Conservation (phyloP, 2,113 vertebrate species). For the Symphodus melops region DNA sequence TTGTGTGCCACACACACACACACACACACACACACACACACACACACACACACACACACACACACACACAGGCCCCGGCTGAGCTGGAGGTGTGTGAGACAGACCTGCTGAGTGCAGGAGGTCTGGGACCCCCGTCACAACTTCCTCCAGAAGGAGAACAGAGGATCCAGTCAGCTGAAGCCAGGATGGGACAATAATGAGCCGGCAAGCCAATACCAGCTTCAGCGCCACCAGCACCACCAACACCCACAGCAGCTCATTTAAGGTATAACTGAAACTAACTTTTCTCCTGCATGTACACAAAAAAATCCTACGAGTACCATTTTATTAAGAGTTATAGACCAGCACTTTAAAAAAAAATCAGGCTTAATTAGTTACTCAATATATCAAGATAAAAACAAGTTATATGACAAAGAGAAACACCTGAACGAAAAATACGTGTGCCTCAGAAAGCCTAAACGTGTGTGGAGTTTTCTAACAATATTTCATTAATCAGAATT, state of each 20-base stretch:
- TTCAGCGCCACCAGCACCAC: constrained; percentile 49
- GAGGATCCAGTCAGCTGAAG: constrained; percentile 78
- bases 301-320: constrained; percentile 4
- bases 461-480: too few species aligned
- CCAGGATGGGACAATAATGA: constrained; percentile 79
- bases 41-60: constrained; percentile 73
- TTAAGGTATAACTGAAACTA: constrained; percentile 67
- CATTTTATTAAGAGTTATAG: too few species aligned
- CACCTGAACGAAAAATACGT: too few species aligned
- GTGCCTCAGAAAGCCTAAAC: too few species aligned
- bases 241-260: constrained; percentile 64
- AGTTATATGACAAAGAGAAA: too few species aligned
- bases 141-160: constrained; percentile 81
- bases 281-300: constrained; percentile 27
- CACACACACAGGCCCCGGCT: constrained; percentile 53
- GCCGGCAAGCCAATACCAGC: constrained; percentile 63
- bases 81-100: constrained; percentile 79
- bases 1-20: constrained; percentile 72
- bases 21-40: constrained; percentile 72
- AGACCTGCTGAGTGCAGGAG: constrained; percentile 80
- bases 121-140: constrained; percentile 80
- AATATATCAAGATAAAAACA: too few species aligned
- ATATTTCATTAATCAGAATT: too few species aligned
- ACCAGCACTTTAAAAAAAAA: too few species aligned
- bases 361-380: too few species aligned